Evolutionary conservation across 2,797 vertebrate genomes (phyloP).

Genomic region (Onychomys arenicola): DNA sequence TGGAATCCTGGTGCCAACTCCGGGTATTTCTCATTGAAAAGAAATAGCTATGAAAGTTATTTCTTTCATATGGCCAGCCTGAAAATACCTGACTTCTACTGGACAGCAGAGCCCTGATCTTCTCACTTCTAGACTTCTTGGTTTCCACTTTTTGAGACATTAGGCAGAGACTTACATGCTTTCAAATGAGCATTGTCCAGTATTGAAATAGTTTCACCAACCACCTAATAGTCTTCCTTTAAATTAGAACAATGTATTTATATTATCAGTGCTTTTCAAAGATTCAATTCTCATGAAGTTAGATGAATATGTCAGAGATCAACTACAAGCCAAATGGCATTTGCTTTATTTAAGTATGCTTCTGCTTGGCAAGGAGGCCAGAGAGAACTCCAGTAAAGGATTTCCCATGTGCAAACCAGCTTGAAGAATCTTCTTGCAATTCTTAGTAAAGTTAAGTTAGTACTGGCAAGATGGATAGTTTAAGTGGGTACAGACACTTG

Average conservation of each 20-base stretch:
- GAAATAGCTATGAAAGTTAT: constrained; percentile 62
- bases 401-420: constrained; percentile 70
- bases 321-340: background rate
- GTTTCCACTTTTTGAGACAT: constrained; percentile 76
- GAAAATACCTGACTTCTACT: constrained; percentile 15
- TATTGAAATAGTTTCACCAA: constrained; percentile 1
- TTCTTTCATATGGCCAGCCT: background rate
- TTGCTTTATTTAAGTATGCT: constrained; percentile 58
- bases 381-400: background rate
- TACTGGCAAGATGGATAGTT: background rate
- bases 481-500: background rate
- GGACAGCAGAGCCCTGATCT: background rate
- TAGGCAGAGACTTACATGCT: background rate
- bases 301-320: constrained; percentile 71
- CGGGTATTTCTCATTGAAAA: constrained; percentile 85
- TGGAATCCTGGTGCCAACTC: constrained; percentile 80
- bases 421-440: constrained; percentile 32
- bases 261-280: constrained; percentile 49
- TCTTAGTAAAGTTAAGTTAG: constrained; percentile 43
- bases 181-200: constrained; percentile 61
- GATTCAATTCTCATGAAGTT: constrained; percentile 46
- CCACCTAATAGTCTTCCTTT: constrained; percentile 16
- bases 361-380: constrained; percentile 53
- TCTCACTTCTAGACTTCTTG: constrained; percentile 69
- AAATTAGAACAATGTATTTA: constrained; percentile 12